Evolutionary conservation across 2,113 vertebrate species (phyloP).

Genomic region (Eulemur rufifrons): DNA sequence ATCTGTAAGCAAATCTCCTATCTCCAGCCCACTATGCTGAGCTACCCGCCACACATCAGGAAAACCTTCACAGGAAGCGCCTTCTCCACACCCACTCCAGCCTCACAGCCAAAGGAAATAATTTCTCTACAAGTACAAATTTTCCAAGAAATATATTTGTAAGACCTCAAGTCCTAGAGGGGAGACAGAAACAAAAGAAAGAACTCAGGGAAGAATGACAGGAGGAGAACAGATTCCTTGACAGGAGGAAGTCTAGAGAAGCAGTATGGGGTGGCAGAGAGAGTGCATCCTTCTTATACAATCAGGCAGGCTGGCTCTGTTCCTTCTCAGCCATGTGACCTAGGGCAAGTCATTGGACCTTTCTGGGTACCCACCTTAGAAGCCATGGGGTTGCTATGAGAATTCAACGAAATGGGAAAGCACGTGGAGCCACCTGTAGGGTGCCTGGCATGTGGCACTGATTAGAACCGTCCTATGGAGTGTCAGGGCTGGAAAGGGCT

Average conservation of each 20-base stretch:
- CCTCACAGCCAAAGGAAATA: background rate
- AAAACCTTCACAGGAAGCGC: background rate
- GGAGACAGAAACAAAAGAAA: background rate
- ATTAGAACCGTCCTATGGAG: conserved; percentile 56
- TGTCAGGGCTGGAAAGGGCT: conserved; percentile 45
- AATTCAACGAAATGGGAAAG: conserved; percentile 35
- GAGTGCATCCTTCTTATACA: background rate
- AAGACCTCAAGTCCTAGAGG: background rate
- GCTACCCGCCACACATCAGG: background rate
- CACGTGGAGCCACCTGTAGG: background rate
- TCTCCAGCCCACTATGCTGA: background rate
- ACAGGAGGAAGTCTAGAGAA: background rate
- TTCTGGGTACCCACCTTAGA: conserved; percentile 35
- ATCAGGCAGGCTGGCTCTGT: background rate
- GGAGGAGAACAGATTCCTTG: background rate
- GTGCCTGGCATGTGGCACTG: conserved; percentile 48
- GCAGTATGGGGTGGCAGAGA: background rate
- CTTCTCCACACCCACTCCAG: background rate
- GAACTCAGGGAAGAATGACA: background rate
- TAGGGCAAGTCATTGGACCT: conserved; percentile 44
- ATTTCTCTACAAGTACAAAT: background rate
- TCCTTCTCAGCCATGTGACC: conserved; percentile 46
- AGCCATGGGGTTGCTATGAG: background rate
- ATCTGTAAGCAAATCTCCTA: background rate
- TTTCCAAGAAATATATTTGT: background rate